Evolutionary conservation across 2,113 vertebrate species (phyloP), one percentile per base, ranked within the genome.

Genomic region (Antechinus flavipes): DNA sequence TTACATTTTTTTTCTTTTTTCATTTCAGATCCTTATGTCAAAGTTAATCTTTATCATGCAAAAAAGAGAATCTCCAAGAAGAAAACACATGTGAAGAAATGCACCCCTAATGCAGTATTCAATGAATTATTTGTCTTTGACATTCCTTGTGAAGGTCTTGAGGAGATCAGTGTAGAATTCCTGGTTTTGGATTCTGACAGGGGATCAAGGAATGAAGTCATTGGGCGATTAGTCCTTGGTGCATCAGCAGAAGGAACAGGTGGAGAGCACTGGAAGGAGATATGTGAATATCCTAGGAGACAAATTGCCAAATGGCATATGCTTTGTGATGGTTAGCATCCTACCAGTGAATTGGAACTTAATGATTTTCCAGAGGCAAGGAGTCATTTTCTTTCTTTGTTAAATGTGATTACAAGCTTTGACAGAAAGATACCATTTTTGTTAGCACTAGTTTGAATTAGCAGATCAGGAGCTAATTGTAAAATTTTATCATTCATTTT

Each of bases 121-220:
- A 99, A 99, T 24, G 99, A 99, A 99, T 99, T 99, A 68, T 99
- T 99, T 98, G 99, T 99, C 89, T 99, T 99, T 97, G 99, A 99
- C 97, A 99, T 99, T 97, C 99, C 99, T 96, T 99, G 99, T 23
- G 99, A 99, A 94, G 98, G 99, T 46, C 99, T 99, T 95, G 99
- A 99, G 97, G 99, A 99, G 98, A 99, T 99, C 98, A 99, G 99
- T 93, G 99, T 99, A 98, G 99, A 99, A 98, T 99, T 99, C 97
- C 98, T 99, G 95, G 99, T 99, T 98, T 98, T 99, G 99, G 99
- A 99, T 99, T 99, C 99, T n/a, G 99, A 99, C 90, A 98, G 99
- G 49, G 99, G 99, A 7, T 98, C 99, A 93, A 98, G 98, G 96
- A 99, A 99, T 55, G 99, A 99, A 91, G 97, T 99, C 89, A 99